Conservation (phyloP, 1,140 invertebrate species). For the Philopotamus ludificatus region DNA sequence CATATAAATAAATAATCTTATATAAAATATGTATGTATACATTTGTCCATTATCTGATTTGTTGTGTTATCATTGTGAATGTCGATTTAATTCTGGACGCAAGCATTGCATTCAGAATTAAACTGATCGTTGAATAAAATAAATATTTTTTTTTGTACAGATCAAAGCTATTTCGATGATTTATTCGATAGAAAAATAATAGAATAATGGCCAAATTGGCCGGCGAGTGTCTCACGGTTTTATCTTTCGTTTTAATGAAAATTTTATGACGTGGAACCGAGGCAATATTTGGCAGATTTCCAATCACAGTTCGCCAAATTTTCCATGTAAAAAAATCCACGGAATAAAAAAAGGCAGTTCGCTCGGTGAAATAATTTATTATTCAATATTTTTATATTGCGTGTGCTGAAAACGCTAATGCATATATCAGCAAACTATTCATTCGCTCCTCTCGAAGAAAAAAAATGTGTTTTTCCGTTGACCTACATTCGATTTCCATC, state of each 20-base stretch:
- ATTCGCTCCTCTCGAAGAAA: background rate
- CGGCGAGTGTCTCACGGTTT: background rate
- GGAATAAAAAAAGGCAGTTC: background rate
- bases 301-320: slow-evolving; percentile 15
- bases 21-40: background rate
- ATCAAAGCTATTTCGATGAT: background rate
- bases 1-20: background rate
- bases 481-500: too few species aligned
- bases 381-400: background rate
- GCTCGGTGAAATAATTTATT: background rate
- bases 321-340: slow-evolving; percentile 7
- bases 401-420: background rate
- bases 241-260: slow-evolving; percentile 16
- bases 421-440: background rate
- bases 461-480: too few species aligned
- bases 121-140: background rate
- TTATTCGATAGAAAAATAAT: background rate
- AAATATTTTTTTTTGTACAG: background rate
- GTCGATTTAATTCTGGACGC: background rate
- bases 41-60: slow-evolving; percentile 3
- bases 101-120: slow-evolving; percentile 1
- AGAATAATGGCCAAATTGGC: background rate
- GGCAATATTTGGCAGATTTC: slow-evolving; percentile 17
- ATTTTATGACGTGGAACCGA: slow-evolving; percentile 21
- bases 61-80: slow-evolving; percentile 6